These are phyloP conservation scores for Hormaphis cornu DNA, from an alignment of 1,140 invertebrate genomes.

Conservation along the genomic window DNA sequence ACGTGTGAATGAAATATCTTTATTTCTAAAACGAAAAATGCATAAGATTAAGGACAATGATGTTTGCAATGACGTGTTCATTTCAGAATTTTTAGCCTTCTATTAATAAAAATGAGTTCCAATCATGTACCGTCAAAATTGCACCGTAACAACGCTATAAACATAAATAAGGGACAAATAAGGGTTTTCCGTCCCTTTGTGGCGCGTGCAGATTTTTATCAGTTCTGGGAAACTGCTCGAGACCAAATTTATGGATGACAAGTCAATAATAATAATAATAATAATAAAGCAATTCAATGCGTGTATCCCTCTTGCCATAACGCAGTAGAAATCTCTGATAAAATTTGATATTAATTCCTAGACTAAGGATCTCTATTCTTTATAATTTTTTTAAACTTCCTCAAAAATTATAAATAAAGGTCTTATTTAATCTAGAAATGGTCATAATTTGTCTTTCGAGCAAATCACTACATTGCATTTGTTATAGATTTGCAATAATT, in stretches of 20 bases:
- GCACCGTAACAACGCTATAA: not conserved
- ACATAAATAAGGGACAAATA: slow-evolving; percentile 17
- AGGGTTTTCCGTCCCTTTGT: not conserved
- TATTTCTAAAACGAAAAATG: not conserved
- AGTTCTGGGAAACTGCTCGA: slow-evolving; percentile 8
- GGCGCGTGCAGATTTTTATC: slow-evolving; percentile 29
- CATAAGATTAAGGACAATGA: too few relatives aligned
- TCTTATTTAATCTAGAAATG: too few relatives aligned
- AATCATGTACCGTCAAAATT: not conserved
- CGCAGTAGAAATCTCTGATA: slow-evolving; percentile 8
- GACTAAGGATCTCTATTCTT: not conserved
- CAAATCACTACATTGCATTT: too few relatives aligned
- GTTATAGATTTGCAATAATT: too few relatives aligned
- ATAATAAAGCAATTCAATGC: too few relatives aligned
- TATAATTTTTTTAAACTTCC: not conserved
- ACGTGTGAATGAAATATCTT: not conserved
- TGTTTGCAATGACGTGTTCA: not conserved
- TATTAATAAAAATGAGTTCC: not conserved
- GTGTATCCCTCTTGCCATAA: not conserved
- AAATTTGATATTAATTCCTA: slow-evolving; percentile 24
- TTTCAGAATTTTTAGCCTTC: not conserved
- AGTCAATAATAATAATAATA: slow-evolving; percentile 33
- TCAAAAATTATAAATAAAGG: too few relatives aligned
- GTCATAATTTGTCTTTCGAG: too few relatives aligned
- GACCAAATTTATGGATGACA: slow-evolving; percentile 31